A percentile compares a stretch with the other conserved stretches of the same genome.
Conservation (phyloP, 2,797 vertebrate species). For the Falco columbarius region DNA sequence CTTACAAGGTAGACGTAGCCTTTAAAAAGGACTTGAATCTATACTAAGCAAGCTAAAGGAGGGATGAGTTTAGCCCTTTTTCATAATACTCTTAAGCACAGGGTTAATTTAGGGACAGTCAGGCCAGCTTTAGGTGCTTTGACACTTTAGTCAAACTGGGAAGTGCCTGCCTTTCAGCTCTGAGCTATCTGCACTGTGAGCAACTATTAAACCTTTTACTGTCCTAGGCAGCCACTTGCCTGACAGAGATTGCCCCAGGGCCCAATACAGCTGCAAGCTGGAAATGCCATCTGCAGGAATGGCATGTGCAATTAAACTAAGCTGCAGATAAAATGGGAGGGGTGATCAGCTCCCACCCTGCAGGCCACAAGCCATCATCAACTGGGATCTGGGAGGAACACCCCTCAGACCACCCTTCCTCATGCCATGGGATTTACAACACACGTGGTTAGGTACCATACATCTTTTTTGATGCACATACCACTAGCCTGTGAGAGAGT, state of each 20-base stretch:
- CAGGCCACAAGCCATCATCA: background rate
- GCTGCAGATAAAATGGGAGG: background rate
- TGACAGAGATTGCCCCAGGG: background rate
- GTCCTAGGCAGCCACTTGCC: background rate
- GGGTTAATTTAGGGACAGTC: background rate
- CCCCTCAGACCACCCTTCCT: background rate
- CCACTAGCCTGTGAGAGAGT: background rate
- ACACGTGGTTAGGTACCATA: background rate
- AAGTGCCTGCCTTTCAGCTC: background rate
- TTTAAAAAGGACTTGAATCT: background rate
- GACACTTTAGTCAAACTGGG: background rate
- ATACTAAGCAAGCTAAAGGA: background rate
- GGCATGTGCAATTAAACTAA: background rate
- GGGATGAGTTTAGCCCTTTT: background rate
- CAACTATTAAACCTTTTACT: background rate
- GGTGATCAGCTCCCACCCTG: background rate
- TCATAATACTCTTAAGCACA: background rate
- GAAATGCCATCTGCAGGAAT: background rate
- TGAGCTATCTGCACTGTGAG: background rate
- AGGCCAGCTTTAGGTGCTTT: background rate
- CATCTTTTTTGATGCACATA: background rate
- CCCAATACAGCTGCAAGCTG: background rate
- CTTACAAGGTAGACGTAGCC: background rate
- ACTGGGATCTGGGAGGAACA: accelerated
- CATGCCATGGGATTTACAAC: background rate